A percentile compares a stretch with the other conserved stretches of the same genome.
Conservation (phyloP, 2,797 vertebrate species). For the Myotis vivesi region DNA sequence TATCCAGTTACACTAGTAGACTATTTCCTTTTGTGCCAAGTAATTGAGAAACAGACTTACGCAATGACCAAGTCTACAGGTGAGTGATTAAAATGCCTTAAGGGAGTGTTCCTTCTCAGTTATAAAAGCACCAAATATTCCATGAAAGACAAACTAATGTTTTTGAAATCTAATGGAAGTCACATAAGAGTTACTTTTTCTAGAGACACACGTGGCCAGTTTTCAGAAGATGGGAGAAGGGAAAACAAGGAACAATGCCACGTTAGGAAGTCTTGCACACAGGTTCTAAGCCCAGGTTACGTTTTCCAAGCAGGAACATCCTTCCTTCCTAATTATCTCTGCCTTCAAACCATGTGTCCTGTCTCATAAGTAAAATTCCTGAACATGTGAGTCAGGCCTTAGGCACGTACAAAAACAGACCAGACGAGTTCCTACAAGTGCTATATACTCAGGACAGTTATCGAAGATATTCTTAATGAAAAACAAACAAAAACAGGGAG, state of each 20-base stretch:
- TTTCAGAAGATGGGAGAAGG: neutral
- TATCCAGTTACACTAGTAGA: neutral
- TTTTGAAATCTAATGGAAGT: constrained; percentile 36
- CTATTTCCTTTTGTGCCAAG: neutral
- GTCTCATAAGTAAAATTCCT: neutral
- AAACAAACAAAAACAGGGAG: neutral
- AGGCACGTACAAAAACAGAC: neutral
- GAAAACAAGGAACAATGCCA: neutral
- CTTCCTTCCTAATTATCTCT: neutral
- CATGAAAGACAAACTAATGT: neutral
- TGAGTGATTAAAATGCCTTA: neutral
- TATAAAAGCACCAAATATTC: neutral
- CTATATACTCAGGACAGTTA: neutral
- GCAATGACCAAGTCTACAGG: neutral
- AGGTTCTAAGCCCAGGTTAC: neutral
- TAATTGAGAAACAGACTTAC: neutral
- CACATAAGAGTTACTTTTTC: neutral
- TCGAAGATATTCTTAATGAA: neutral
- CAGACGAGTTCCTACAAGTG: neutral
- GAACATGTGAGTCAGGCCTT: neutral
- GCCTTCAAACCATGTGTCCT: neutral
- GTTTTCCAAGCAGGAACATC: neutral
- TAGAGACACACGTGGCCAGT: neutral
- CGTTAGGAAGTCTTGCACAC: neutral
- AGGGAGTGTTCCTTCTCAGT: neutral